phyloP scores from a whole-genome alignment of 2,797 vertebrate species.

The Ataeniobius toweri region DNA sequence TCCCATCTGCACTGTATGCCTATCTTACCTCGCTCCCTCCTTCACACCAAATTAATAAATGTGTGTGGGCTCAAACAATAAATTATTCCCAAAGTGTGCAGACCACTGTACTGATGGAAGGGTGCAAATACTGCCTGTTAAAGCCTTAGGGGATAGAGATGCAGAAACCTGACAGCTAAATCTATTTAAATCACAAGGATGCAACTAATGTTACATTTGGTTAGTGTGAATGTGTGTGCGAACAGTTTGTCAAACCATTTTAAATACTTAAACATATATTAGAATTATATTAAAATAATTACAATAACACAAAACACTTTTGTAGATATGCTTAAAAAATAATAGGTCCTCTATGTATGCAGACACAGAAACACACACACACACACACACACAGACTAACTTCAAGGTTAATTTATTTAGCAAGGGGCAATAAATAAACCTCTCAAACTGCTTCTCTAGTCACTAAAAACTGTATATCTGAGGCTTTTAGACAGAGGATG shows the following conservation, averaged over 20 bases:
- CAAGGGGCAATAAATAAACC: slow-evolving; percentile 46
- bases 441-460: slow-evolving; percentile 36
- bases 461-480: slow-evolving; percentile 57
- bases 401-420: slow-evolving; percentile 41
- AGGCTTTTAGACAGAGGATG: slow-evolving; percentile 63
- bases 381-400: not conserved
- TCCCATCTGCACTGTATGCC: slow-evolving; percentile 42
- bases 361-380: not conserved
- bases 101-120: slow-evolving; percentile 5
- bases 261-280: not conserved
- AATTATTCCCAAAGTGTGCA: slow-evolving; percentile 59
- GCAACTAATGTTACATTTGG: slow-evolving; percentile 13
- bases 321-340: slow-evolving; percentile 25
- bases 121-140: slow-evolving; percentile 17
- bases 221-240: not conserved
- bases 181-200: slow-evolving; percentile 56
- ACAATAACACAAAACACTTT: slow-evolving; percentile 25
- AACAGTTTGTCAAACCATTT: slow-evolving; percentile 1
- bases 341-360: not conserved
- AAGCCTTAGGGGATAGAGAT: slow-evolving; percentile 19
- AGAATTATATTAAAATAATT: slow-evolving; percentile 16
- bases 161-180: slow-evolving; percentile 43
- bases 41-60: slow-evolving; percentile 58
- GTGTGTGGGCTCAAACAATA: slow-evolving; percentile 48
- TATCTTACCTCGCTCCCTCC: slow-evolving; percentile 17